Conservation (phyloP, 2,797 vertebrate genomes). For the Enteromius afrohamiltoni region DNA sequence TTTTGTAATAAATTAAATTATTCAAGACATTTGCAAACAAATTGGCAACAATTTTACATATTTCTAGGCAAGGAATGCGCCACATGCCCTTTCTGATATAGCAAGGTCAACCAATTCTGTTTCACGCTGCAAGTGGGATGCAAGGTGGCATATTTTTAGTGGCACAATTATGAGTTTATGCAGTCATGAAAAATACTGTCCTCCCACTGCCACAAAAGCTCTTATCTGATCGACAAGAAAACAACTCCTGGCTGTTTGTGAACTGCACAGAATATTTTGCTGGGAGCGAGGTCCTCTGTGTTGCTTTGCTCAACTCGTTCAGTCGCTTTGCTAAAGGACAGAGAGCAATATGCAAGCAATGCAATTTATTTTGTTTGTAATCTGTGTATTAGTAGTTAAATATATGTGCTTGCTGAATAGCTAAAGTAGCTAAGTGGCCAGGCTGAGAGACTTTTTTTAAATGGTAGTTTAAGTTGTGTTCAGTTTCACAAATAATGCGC, state of each 20-base stretch:
- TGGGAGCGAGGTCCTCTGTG: background rate
- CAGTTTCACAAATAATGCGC: background rate
- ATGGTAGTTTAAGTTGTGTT: background rate
- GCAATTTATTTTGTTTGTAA: background rate
- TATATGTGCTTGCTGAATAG: background rate
- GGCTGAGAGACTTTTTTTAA: background rate
- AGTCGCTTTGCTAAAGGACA: background rate
- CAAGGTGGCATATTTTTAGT: constrained; percentile 2
- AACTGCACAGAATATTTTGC: constrained; percentile 1
- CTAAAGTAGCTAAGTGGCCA: background rate
- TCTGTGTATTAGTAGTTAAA: background rate
- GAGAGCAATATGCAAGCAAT: background rate
- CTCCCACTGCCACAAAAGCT: constrained; percentile 2
- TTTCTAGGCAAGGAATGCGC: background rate
- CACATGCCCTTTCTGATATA: background rate
- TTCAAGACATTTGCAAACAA: background rate
- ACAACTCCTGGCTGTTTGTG: constrained; percentile 17
- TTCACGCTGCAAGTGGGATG: background rate
- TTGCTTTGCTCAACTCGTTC: background rate
- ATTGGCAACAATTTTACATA: constrained; percentile 16
- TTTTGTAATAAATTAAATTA: background rate
- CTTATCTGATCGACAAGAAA: constrained; percentile 30
- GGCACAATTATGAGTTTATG: constrained; percentile 18
- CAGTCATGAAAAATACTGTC: background rate
- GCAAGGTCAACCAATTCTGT: constrained; percentile 9